Evolutionary conservation across 2,797 vertebrate species (phyloP), one percentile per base, ranked within the genome.

Genomic region (Gallinago stenura): DNA sequence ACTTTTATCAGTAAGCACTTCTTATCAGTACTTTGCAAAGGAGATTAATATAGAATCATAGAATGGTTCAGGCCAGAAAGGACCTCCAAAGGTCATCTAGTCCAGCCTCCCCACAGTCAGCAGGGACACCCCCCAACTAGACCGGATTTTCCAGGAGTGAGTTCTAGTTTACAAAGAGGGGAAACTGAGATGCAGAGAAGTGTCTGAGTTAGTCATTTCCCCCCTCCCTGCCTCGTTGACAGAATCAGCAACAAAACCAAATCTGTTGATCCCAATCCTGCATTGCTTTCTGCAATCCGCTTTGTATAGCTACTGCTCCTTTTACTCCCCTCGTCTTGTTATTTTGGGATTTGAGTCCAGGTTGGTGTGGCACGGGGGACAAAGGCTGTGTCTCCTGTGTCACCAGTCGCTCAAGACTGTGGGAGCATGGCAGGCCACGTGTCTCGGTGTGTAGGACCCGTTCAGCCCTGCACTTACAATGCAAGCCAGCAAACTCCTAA

Each of bases 401-500:
- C 60, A 57, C 33, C 14, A 30, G 33, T 37, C 22, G 10, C 31
- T 60, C 9, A 5, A 51, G 70, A 53, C 50, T 28, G 54, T 12
- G 12, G 26, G 81, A 60, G 14, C 5, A 0, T 28, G 51, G 25
- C 65, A 92, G 35, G n/a, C 39, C 15, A 8, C 3, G 21, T 56
- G 39, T 37, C 20, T 72, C 33, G 7, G 20, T 2, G 6, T 62
- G 33, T 56, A 72, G 37, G 50, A 53, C 48, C 12, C 8, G 43
- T 20, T 70, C 35, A 76, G 72, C 87, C 69, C 25, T 79, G 20
- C 35, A 18, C 28, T 88, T 87, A 37, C 79, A 90, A 77, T 70
- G n/a, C 66, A 84, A 64, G 58, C 1, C 1, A 90, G 22, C 46
- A 93, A 91, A 39, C 66, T 86, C 66, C 43, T 93, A 92, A 90